Percentiles rank a stretch among this genome's conserved stretches.
Evolutionary conservation across 2,888 invertebrate species (phyloP).

Genomic region (Caenorhabditis japonica): DNA sequence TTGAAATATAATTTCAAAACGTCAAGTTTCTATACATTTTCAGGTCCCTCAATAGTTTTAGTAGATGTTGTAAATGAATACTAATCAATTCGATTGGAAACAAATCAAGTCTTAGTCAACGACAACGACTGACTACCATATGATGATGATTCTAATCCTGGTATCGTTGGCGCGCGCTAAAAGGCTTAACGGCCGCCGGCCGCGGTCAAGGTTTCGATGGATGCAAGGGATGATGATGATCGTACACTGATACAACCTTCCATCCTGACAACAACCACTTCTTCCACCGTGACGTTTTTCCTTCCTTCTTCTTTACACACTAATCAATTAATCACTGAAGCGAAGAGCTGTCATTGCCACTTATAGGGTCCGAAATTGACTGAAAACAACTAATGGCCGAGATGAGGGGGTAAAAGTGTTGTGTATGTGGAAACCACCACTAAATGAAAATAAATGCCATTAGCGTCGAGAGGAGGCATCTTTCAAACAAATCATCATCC

Average conservation of each 20-base stretch:
- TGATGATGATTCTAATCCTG: too few relatives aligned
- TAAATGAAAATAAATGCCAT: conserved; percentile 53
- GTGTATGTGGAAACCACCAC: conserved; percentile 33
- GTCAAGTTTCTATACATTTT: too few relatives aligned
- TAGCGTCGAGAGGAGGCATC: conserved; percentile 27
- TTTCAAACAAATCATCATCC: conserved; percentile 52
- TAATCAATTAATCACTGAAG: conserved; percentile 50
- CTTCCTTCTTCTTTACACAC: conserved; percentile 25
- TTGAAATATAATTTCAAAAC: too few relatives aligned
- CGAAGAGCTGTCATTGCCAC: conserved; percentile 50
- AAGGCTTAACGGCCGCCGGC: conserved; percentile 31
- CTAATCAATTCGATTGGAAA: too few relatives aligned
- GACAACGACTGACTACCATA: too few relatives aligned
- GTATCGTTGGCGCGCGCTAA: conserved; percentile 49
- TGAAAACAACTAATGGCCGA: conserved; percentile 47
- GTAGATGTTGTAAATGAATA: too few relatives aligned
- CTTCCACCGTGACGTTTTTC: conserved; percentile 7
- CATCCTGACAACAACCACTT: not conserved
- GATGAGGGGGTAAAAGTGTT: conserved; percentile 18
- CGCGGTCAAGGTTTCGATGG: conserved; percentile 45
- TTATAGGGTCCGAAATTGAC: conserved; percentile 49
- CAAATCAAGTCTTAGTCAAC: too few relatives aligned
- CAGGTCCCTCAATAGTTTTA: too few relatives aligned
- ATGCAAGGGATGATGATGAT: too few relatives aligned
- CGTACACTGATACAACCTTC: conserved; percentile 13